phyloP scores from a whole-genome alignment of 2,113 vertebrate genomes.

The Leuciscus idus region DNA sequence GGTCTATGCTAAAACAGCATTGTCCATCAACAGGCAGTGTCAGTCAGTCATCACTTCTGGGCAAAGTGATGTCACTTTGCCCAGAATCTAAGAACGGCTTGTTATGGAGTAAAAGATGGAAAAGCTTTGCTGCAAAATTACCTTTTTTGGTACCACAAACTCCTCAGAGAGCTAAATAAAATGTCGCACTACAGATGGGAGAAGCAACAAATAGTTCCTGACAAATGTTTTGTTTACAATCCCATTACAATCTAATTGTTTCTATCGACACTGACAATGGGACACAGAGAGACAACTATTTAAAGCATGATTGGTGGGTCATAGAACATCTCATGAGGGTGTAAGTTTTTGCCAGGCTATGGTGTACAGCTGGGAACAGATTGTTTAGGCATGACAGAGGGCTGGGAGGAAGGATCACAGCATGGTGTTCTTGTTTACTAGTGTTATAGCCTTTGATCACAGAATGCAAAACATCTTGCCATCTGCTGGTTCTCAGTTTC shows the following conservation, averaged over 20 bases:
- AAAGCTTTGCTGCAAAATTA: not conserved
- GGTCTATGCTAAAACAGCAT: no score
- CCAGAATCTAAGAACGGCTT: no score
- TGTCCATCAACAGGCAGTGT: no score
- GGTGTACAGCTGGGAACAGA: not conserved
- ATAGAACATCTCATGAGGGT: not conserved
- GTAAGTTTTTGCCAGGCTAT: not conserved
- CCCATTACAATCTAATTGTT: slow-evolving; percentile 9
- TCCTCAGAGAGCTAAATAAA: slow-evolving; percentile 29
- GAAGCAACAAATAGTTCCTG: not conserved
- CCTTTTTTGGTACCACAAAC: not conserved
- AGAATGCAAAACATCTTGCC: slow-evolving; percentile 44
- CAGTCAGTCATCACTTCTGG: no score
- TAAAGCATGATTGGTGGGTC: slow-evolving; percentile 15
- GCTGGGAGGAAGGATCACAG: slow-evolving; percentile 23
- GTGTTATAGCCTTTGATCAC: slow-evolving; percentile 44
- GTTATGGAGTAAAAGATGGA: not conserved
- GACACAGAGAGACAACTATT: not conserved
- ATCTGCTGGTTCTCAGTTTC: slow-evolving; percentile 39
- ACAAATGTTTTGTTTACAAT: slow-evolving; percentile 6
- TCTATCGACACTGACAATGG: not conserved
- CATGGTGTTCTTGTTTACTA: slow-evolving; percentile 45
- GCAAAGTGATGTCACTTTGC: no score
- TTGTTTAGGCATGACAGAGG: not conserved
- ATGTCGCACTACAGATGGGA: not conserved